Base-by-base conservation (phyloP, 2,113 vertebrate species). In the Falcunculus frontatus region DNA sequence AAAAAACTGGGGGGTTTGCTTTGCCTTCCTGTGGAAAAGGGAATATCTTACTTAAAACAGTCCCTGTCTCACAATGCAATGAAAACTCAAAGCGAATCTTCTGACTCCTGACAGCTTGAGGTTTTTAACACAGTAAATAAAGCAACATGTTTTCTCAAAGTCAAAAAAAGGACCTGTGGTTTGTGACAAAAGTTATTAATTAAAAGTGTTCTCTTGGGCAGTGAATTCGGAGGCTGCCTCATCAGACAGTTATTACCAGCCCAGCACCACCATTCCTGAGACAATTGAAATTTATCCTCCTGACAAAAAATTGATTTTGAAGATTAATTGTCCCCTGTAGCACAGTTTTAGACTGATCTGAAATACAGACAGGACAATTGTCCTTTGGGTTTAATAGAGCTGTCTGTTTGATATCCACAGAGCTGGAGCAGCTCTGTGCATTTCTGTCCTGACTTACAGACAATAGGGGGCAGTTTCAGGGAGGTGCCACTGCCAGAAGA, bases 301-400 rank as follows among this genome's bases (percentile, higher is more conserved):
- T 92, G 90, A 84, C 95, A 95, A 91, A 95, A 92, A 81, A 96
- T 82, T 95, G 90, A 95, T 93, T 90, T 86, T 84, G 56, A 94
- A 96, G 95, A 96, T 90, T 92, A 95, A 95, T 96, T 95, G 83
- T 92, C 69, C 76, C 88, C 88, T 81, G 32, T 84, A 93, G 78
- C 87, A 79, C 49, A 74, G 72, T 93, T 96, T 95, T 86, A 93
- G 68, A 47, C 64, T 15, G 37, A 47, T 90, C 82, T 78, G 93
- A 94, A 88, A 86, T 65, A 91, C 82, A 64, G 94, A 53, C 67
- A 85, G 81, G 78, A 87, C 82, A 88, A 68, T 3, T 87, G 88
- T 90, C 92, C 93, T 89, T 81, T 90, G 72, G 52, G 73, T 90
- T 93, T 93, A 89, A 94, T 93, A 78, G 88, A 94, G 60, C 53